Evolutionary conservation across 2,888 invertebrate species (phyloP).

Genomic region (Smittia aterrima): DNA sequence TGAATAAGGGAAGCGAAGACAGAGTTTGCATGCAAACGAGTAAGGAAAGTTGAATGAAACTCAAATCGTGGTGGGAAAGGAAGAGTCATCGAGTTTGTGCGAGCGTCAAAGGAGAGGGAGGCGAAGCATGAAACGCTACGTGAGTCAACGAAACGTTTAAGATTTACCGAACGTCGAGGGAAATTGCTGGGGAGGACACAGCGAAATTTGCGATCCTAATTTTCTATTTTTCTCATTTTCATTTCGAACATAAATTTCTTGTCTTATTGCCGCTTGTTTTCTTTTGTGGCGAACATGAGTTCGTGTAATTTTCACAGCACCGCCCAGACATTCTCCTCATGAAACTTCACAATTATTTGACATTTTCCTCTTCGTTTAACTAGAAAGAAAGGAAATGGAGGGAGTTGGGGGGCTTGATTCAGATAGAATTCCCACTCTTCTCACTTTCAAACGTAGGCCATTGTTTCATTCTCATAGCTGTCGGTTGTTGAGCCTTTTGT

Average conservation of each 20-base stretch:
- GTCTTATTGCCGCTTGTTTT: not conserved
- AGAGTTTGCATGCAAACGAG: not conserved
- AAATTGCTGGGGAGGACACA: not conserved
- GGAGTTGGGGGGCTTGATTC: no score
- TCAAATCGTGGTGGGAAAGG: not conserved
- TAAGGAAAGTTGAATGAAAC: no score
- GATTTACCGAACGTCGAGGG: not conserved
- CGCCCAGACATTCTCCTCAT: not conserved
- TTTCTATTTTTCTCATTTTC: conserved; percentile 2
- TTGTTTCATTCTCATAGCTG: no score
- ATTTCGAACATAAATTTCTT: not conserved
- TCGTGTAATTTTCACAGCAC: not conserved
- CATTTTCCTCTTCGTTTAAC: not conserved
- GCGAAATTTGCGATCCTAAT: not conserved
- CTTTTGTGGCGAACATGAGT: not conserved
- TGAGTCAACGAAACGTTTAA: not conserved
- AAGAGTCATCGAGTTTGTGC: not conserved
- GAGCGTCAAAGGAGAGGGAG: not conserved
- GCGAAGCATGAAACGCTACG: not conserved
- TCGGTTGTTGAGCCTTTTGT: not conserved
- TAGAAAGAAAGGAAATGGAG: not conserved
- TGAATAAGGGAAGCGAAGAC: not conserved
- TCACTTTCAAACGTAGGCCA: not conserved
- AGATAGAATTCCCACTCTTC: not conserved
- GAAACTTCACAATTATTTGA: not conserved